A percentile compares a stretch with the other conserved stretches of the same genome.
Evolutionary conservation across 2,888 invertebrate species (phyloP).

Genomic region (Eupeodes latifasciatus): DNA sequence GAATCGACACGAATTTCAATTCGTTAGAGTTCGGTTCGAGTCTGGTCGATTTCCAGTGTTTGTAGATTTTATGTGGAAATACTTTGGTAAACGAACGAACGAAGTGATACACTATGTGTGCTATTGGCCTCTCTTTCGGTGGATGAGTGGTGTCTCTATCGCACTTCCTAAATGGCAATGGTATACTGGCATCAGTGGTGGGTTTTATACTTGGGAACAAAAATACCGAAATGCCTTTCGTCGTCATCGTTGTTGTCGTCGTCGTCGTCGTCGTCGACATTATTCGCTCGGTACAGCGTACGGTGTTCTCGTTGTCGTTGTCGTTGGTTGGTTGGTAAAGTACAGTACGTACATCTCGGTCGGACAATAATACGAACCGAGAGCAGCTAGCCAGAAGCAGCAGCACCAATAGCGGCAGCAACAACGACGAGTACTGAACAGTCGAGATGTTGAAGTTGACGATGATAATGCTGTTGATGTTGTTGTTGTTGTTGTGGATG

Average conservation of each 20-base stretch:
- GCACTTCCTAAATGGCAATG: conserved; percentile 61
- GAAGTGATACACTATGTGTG: conserved; percentile 77
- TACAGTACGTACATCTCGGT: conserved; percentile 75
- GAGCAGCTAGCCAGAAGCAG: conserved; percentile 49
- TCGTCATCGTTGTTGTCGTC: conserved; percentile 77
- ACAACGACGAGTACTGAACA: conserved; percentile 77
- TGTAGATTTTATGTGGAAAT: conserved; percentile 76
- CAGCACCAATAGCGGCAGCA: conserved; percentile 69
- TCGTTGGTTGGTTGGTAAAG: conserved; percentile 61
- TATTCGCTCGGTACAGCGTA: conserved; percentile 69
- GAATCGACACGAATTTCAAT: conserved; percentile 53
- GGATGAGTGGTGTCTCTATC: conserved; percentile 59
- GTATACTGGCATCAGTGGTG: conserved; percentile 75
- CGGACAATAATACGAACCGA: conserved; percentile 54
- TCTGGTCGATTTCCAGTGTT: conserved; percentile 69
- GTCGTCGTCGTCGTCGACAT: conserved; percentile 71
- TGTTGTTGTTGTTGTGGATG: conserved; percentile 38
- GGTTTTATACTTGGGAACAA: conserved; percentile 76
- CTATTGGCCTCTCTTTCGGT: conserved; percentile 70
- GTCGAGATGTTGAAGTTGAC: conserved; percentile 72
- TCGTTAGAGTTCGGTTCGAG: conserved; percentile 61
- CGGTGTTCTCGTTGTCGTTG: not conserved
- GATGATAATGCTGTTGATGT: conserved; percentile 72
- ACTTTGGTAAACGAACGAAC: conserved; percentile 77
- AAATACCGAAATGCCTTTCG: conserved; percentile 79